Percentiles rank a stretch among this genome's conserved stretches.
phyloP scores from a whole-genome alignment of 2,113 vertebrate species.

The Acanthochromis polyacanthus region DNA sequence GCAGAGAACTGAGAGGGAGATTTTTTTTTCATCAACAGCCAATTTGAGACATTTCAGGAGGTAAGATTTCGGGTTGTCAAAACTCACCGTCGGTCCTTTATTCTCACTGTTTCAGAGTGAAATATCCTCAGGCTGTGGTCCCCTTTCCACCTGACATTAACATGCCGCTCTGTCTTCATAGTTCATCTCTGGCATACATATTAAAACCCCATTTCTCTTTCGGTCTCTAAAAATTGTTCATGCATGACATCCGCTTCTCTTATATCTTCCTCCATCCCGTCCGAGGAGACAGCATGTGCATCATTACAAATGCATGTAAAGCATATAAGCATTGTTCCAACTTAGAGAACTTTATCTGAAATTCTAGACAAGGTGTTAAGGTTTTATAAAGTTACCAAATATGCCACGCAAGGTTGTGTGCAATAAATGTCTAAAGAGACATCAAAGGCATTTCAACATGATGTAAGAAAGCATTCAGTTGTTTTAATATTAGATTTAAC shows the following conservation, averaged over 20 bases:
- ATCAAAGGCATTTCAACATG: background rate
- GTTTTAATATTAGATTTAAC: background rate
- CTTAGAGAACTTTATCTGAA: background rate
- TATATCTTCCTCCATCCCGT: conserved; percentile 16
- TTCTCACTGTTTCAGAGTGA: conserved; percentile 3
- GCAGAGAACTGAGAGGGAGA: background rate
- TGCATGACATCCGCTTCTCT: conserved; percentile 22
- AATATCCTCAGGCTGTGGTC: conserved; percentile 20
- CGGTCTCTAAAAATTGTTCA: conserved; percentile 41
- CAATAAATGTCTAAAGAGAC: background rate
- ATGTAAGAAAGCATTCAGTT: background rate
- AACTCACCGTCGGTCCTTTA: conserved; percentile 5
- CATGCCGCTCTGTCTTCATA: conserved; percentile 41
- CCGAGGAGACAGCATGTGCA: background rate
- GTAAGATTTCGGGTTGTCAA: conserved; percentile 13
- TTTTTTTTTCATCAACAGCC: background rate
- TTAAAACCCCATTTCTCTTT: conserved; percentile 55
- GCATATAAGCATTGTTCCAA: conserved; percentile 25
- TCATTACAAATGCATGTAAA: conserved; percentile 26
- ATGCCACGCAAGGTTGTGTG: background rate
- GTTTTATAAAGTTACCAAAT: background rate
- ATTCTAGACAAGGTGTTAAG: conserved; percentile 6
- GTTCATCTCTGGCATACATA: conserved; percentile 40
- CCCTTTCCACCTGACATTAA: conserved; percentile 46
- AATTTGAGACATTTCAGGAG: background rate